A percentile compares a stretch with the other conserved stretches of the same genome.
These are phyloP conservation scores for Falco columbarius DNA, from an alignment of 2,797 vertebrate species.

Conservation along the genomic window DNA sequence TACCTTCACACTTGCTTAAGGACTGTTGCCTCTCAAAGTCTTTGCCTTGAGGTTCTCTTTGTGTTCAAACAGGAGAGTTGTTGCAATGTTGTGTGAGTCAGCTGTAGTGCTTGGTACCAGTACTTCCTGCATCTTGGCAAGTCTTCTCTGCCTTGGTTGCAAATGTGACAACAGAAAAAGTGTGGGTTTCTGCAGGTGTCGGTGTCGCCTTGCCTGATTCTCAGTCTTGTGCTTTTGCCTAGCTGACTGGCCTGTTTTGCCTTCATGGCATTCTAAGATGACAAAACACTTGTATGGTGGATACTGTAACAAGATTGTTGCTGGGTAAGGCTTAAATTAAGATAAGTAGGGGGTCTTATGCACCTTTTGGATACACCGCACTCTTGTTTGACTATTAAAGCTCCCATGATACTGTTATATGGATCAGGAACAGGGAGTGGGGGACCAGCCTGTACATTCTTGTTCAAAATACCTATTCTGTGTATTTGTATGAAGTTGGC, in stretches of 20 bases:
- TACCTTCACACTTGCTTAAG: not conserved
- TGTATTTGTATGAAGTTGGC: not conserved
- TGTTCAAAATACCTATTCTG: not conserved
- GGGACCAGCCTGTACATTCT: not conserved
- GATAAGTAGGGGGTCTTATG: too few species aligned
- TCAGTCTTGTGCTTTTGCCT: not conserved
- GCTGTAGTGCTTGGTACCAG: not conserved
- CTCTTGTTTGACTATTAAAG: not conserved
- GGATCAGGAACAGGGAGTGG: rapidly evolving
- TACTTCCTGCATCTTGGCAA: not conserved
- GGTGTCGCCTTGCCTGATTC: not conserved
- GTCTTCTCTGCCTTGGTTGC: not conserved
- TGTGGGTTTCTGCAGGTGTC: not conserved
- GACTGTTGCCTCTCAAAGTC: not conserved
- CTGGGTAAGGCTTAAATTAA: not conserved
- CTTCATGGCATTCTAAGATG: rapidly evolving
- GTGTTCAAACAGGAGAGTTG: not conserved
- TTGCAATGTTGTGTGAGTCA: not conserved
- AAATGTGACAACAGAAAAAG: rapidly evolving
- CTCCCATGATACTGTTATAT: rapidly evolving
- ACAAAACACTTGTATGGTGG: too few species aligned
- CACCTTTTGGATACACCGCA: rapidly evolving
- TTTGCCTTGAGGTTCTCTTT: not conserved
- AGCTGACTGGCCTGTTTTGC: rapidly evolving
- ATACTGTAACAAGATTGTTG: rapidly evolving